Percentiles rank a stretch among this genome's conserved stretches.
These are phyloP conservation scores for Poeciliopsis presidionis DNA, from an alignment of 2,797 vertebrate genomes.

Conservation along the genomic window DNA sequence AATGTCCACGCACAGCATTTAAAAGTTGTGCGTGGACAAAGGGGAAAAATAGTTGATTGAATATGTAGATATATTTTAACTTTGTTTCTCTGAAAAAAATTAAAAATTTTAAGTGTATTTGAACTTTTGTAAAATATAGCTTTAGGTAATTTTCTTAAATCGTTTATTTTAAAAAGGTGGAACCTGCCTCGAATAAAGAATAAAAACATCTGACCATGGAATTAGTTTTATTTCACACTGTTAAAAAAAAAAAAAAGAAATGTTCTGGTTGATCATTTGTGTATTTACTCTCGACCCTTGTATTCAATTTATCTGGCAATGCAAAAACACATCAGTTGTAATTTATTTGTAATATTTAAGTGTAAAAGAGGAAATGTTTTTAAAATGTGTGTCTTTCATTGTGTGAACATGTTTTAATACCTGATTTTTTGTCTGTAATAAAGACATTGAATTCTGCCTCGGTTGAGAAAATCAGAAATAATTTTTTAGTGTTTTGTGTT, in stretches of 20 bases:
- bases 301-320: slow-evolving; percentile 84
- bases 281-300: slow-evolving; percentile 80
- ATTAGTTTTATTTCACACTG: background rate
- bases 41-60: background rate
- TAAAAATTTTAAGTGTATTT: background rate
- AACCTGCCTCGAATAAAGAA: background rate
- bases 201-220: background rate
- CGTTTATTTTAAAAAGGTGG: background rate
- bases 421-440: slow-evolving; percentile 76
- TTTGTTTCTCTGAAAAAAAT: background rate
- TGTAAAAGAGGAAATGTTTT: slow-evolving; percentile 55
- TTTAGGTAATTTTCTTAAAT: background rate
- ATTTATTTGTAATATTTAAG: slow-evolving; percentile 82
- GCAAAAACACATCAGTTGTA: slow-evolving; percentile 79
- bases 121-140: background rate
- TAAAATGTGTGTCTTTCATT: slow-evolving; percentile 71
- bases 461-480: background rate
- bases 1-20: background rate
- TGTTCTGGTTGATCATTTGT: slow-evolving; percentile 34
- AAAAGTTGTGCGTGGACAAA: background rate
- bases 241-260: background rate
- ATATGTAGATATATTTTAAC: background rate
- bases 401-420: slow-evolving; percentile 58
- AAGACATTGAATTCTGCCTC: slow-evolving; percentile 53
- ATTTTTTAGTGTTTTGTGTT: slow-evolving; percentile 7